Percentiles rank a stretch among this genome's conserved stretches.
phyloP scores from a whole-genome alignment of 2,888 invertebrate genomes.

The Archips xylosteana region DNA sequence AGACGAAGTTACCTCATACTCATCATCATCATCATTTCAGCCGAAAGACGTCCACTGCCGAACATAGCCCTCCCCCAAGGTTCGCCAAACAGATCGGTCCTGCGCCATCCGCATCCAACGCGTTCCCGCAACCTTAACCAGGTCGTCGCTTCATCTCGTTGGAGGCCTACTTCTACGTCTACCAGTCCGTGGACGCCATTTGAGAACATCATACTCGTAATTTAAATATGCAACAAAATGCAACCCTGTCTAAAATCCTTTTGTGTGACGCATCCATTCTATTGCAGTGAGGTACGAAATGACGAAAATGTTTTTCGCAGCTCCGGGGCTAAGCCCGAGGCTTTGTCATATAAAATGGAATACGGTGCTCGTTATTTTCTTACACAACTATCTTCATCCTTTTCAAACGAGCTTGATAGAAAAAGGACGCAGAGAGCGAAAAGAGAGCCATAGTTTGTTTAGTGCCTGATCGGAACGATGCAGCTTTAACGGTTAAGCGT shows the following conservation, averaged over 20 bases:
- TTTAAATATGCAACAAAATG: not conserved
- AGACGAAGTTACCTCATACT: no score
- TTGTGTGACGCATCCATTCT: constrained; percentile 36
- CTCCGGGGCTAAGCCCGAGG: constrained; percentile 15
- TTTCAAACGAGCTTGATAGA: not conserved
- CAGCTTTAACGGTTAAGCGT: not conserved
- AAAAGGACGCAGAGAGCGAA: not conserved
- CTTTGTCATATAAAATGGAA: constrained; percentile 25
- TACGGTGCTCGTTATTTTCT: constrained; percentile 14
- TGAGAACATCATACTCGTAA: no score
- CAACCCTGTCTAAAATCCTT: constrained; percentile 32
- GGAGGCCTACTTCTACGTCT: no score
- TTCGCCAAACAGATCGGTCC: no score
- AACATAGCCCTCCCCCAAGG: no score
- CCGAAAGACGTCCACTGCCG: no score
- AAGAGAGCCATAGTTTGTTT: not conserved
- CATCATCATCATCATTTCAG: no score
- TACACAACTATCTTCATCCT: not conserved
- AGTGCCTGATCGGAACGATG: not conserved
- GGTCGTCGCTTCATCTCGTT: no score
- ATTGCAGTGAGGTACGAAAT: constrained; percentile 28
- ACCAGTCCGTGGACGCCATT: no score
- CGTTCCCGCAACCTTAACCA: no score
- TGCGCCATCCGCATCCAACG: no score
- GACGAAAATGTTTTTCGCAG: constrained; percentile 29